Evolutionary conservation across 1,140 invertebrate genomes (phyloP).

Genomic region (Trissolcus basalis): DNA sequence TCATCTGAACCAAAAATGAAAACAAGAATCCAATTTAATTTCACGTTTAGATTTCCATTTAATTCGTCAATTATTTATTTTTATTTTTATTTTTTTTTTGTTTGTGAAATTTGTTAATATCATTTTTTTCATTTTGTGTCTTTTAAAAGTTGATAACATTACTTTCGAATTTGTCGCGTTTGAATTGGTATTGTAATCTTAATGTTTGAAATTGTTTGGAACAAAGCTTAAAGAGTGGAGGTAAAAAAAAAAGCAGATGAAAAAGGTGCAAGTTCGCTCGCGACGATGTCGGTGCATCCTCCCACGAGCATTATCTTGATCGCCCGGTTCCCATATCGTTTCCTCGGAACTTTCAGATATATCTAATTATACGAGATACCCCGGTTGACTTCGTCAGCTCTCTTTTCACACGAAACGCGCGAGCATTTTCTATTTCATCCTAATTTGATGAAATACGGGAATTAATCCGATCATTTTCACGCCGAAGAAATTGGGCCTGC

Average conservation of each 20-base stretch:
- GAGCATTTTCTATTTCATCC: constrained; percentile 59
- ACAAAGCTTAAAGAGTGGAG: background rate
- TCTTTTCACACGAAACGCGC: constrained; percentile 64
- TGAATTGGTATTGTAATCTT: too few relatives aligned
- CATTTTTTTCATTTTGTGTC: too few relatives aligned
- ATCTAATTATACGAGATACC: constrained; percentile 62
- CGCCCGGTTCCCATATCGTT: constrained; percentile 60
- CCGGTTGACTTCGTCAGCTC: constrained; percentile 47
- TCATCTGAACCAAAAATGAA: too few relatives aligned
- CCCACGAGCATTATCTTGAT: constrained; percentile 60
- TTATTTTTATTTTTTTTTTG: too few relatives aligned
- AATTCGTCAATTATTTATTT: too few relatives aligned
- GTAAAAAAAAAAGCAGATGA: background rate
- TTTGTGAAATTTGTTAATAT: too few relatives aligned
- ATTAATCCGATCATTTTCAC: constrained; percentile 45
- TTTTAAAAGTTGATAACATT: background rate
- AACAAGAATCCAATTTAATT: background rate
- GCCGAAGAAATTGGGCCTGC: constrained; percentile 6
- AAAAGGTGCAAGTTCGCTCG: constrained; percentile 42
- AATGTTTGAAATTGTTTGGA: too few relatives aligned
- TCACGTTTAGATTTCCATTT: too few relatives aligned
- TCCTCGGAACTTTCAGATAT: constrained; percentile 63
- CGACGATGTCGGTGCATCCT: constrained; percentile 38
- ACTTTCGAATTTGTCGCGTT: too few relatives aligned
- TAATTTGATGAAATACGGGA: constrained; percentile 42